Percentiles rank a stretch among this genome's conserved stretches.
Conservation (phyloP, 2,888 invertebrate genomes). For the Oegoconia quadripuncta region DNA sequence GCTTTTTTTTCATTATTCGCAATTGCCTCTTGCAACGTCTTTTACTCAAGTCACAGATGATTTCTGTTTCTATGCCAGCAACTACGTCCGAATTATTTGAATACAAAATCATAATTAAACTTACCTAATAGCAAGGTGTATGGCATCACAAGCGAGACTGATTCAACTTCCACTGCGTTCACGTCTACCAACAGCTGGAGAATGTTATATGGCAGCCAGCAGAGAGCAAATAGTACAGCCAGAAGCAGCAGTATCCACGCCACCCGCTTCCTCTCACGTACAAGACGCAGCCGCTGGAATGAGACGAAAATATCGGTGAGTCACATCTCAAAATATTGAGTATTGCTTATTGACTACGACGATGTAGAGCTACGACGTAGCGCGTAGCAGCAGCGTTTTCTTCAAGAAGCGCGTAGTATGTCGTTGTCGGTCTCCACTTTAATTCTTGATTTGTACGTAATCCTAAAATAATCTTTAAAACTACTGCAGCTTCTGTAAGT, state of each 20-base stretch:
- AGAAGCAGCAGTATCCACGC: slow-evolving; percentile 86
- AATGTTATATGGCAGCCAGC: slow-evolving; percentile 89
- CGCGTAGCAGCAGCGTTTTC: too few relatives aligned
- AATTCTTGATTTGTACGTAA: too few relatives aligned
- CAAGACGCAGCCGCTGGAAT: slow-evolving; percentile 46
- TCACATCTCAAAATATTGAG: not conserved
- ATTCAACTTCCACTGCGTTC: slow-evolving; percentile 58
- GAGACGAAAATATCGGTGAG: not conserved
- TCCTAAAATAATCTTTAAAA: too few relatives aligned
- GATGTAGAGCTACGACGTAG: too few relatives aligned
- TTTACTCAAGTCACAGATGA: too few relatives aligned
- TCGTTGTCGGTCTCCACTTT: too few relatives aligned
- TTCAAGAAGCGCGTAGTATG: too few relatives aligned
- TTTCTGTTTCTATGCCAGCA: too few relatives aligned
- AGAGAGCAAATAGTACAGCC: slow-evolving; percentile 86
- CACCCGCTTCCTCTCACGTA: slow-evolving; percentile 81
- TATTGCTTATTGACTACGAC: not conserved
- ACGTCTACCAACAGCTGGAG: slow-evolving; percentile 83
- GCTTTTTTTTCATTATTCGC: too few relatives aligned
- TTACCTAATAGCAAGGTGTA: slow-evolving; percentile 82
- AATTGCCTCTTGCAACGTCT: too few relatives aligned
- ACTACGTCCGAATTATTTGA: too few relatives aligned
- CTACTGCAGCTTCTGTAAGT: too few relatives aligned
- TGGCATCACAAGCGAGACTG: slow-evolving; percentile 67
- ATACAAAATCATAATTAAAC: slow-evolving; percentile 17